These are phyloP conservation scores for Pocillopora grandis DNA, from an alignment of 92 coral and sea anemone species.

Conservation along the genomic window DNA sequence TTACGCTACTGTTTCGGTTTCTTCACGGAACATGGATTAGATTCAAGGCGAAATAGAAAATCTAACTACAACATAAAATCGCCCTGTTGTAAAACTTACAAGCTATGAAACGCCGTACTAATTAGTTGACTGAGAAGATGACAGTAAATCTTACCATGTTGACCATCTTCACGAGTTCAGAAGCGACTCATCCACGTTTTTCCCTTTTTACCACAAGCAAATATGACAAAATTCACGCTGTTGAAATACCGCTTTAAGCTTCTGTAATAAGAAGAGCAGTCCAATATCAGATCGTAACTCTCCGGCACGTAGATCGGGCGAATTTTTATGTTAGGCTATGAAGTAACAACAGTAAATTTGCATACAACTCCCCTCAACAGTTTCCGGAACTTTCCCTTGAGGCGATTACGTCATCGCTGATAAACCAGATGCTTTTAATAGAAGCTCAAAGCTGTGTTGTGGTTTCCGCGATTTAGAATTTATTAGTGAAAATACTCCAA, in stretches of 20 bases:
- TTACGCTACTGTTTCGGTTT: not conserved
- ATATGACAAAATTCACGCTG: not conserved
- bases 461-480: conserved; percentile 20
- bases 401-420: conserved; percentile 30
- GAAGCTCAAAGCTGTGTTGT: not conserved
- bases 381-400: conserved; percentile 38
- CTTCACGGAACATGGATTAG: not conserved
- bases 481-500: conserved; percentile 17
- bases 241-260: not conserved
- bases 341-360: conserved; percentile 29
- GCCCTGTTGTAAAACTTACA: not conserved
- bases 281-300: conserved; percentile 26
- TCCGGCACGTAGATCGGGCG: conserved; percentile 17
- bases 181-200: not conserved
- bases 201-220: not conserved
- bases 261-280: conserved; percentile 8
- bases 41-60: not conserved
- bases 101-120: not conserved
- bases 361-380: conserved; percentile 28
- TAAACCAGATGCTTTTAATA: not conserved
- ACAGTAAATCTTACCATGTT: conserved; percentile 24
- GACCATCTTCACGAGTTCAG: conserved; percentile 36
- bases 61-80: not conserved
- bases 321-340: not conserved
- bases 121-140: not conserved